Conservation (phyloP, 2,113 vertebrate species). For the Scartelaos histophorus region DNA sequence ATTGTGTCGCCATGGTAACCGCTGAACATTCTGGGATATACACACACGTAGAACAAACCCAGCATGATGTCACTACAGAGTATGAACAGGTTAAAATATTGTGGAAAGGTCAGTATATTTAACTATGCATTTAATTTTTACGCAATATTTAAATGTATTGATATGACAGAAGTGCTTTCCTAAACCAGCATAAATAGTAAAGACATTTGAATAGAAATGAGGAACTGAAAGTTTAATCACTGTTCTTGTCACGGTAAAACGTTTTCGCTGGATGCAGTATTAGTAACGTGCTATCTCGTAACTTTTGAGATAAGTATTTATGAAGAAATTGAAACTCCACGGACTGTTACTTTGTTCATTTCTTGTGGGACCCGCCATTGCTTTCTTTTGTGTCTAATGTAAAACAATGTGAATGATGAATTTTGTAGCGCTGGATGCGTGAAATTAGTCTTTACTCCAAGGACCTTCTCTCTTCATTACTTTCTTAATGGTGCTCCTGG, state of each 20-base stretch:
- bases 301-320: not conserved
- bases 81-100: not conserved
- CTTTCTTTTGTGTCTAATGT: not conserved
- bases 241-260: not conserved
- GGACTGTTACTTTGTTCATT: not conserved
- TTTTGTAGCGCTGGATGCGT: conserved; percentile 22
- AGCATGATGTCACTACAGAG: no score
- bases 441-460: conserved; percentile 23
- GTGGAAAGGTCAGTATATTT: not conserved
- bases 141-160: not conserved
- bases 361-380: not conserved
- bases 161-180: not conserved
- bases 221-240: conserved; percentile 13
- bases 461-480: conserved; percentile 27
- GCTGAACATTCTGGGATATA: no score
- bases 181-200: not conserved
- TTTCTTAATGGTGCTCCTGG: conserved; percentile 49
- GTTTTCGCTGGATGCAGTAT: conserved; percentile 6
- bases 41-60: no score
- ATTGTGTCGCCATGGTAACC: no score
- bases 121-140: not conserved
- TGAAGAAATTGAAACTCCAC: conserved; percentile 2
- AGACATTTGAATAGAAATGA: not conserved
- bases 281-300: conserved; percentile 4
- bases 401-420: conserved; percentile 23